phyloP scores from a whole-genome alignment of 2,113 vertebrate species.

The Bolborhynchus lineola region DNA sequence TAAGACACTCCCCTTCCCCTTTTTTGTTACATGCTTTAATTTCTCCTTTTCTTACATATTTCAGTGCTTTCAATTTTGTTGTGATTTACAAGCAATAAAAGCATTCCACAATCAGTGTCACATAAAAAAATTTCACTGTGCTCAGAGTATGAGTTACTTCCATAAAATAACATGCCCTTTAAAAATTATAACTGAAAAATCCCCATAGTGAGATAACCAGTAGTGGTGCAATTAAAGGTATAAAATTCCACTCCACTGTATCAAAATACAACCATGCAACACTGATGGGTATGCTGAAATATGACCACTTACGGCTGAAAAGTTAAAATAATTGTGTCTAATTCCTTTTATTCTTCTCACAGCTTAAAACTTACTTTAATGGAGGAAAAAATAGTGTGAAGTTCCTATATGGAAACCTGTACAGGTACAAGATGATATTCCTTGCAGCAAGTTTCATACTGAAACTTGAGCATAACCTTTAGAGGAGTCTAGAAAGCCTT shows the following conservation, averaged over 20 bases:
- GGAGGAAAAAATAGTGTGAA: not conserved
- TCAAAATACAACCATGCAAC: not conserved
- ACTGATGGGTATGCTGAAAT: not conserved
- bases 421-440: too few relatives aligned
- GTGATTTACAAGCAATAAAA: not conserved
- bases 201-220: not conserved
- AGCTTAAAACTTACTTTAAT: not conserved
- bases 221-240: not conserved
- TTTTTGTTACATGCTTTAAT: accelerated
- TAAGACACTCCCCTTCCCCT: not conserved
- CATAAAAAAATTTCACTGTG: not conserved
- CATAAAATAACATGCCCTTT: not conserved
- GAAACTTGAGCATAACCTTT: not conserved
- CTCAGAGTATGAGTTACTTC: too few relatives aligned
- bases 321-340: not conserved
- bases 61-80: not conserved
- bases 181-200: accelerated
- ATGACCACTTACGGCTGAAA: not conserved
- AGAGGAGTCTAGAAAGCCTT: not conserved
- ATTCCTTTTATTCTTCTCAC: not conserved
- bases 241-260: not conserved
- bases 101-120: not conserved
- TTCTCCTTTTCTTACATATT: not conserved
- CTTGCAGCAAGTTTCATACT: not conserved
- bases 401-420: not conserved